Evolutionary conservation across 35 echinoderm and acorn worm genomes (phyloP).

Genomic region (Acanthaster planci): DNA sequence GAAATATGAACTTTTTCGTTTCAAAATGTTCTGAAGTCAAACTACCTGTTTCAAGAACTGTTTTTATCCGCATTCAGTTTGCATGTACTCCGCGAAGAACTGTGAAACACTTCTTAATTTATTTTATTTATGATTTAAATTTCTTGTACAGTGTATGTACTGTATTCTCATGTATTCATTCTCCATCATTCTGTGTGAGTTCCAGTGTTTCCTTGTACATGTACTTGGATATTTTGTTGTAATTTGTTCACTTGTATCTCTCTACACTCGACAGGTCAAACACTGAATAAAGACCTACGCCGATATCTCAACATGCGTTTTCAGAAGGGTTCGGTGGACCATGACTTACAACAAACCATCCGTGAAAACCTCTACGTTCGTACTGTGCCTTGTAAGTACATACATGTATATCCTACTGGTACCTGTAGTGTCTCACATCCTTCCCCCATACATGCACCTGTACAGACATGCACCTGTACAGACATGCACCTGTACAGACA

Average conservation of each 20-base stretch:
- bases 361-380: slow-evolving; percentile 95
- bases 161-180: too few relatives aligned
- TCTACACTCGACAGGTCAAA: slow-evolving; percentile 66
- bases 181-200: neutral
- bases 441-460: neutral
- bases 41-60: too few relatives aligned
- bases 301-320: slow-evolving; percentile 91
- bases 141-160: too few relatives aligned
- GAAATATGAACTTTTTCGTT: too few relatives aligned
- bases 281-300: slow-evolving; percentile 82
- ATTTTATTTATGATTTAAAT: too few relatives aligned
- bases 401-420: too few relatives aligned
- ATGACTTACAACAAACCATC: slow-evolving; percentile 95
- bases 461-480: too few relatives aligned
- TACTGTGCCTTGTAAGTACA: slow-evolving; percentile 98
- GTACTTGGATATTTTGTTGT: neutral
- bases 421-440: neutral
- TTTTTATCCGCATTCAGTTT: too few relatives aligned
- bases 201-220: neutral
- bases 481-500: too few relatives aligned
- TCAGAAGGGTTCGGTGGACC: slow-evolving; percentile 88
- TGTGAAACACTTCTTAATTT: too few relatives aligned
- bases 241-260: neutral
- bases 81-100: too few relatives aligned
- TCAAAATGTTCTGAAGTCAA: too few relatives aligned